Evolutionary conservation across 2,797 vertebrate genomes (phyloP), one percentile per base, ranked within the genome.

Genomic region (Myotis vivesi): DNA sequence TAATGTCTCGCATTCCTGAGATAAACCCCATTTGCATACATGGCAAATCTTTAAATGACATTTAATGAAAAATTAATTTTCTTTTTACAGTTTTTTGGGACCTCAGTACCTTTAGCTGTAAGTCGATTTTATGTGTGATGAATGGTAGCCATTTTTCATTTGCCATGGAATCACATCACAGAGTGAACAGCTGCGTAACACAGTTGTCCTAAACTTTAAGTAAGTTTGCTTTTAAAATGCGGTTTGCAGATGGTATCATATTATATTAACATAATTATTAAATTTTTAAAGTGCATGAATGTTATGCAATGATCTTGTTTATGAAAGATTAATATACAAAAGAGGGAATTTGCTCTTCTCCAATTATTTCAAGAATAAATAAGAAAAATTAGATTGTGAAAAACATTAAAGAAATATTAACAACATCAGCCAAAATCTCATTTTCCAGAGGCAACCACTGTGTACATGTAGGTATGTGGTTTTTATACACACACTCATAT

Each of bases 51-150:
- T 94, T 92, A 83, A 89, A 41, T 92, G 71, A 73, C 53, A 92
- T 89, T 96, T 93, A 92, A 88, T 86, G 57, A 95, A 93, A 94
- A 94, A 73, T 72, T 71, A 87, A 76, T 49, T 92, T 94, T 90
- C 23, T 73, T 96, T 73, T 83, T 95, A 79, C 10, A 87, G 17
- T 17, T 79, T 69, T 55, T 84, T 93, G 92, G 55, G 71, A 66
- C 57, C 87, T 93, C 7, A 8, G 22, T 73, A 90, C 49, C 87
- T 94, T 94, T 77, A 88, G 62, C 75, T 20, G 1, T 44, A 38
- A 80, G 59, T 89, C 17, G 80, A 69, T 49, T 85, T 92, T 87
- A 36, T 93, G 64, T 95, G 3, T 95, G 85, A 87, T 93, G 81
- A 85, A 79, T 75, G 3, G 44, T 57, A 69, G 44, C 23, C 51